Evolutionary conservation across 1,140 invertebrate species (phyloP).

Genomic region (Colletes gigas): DNA sequence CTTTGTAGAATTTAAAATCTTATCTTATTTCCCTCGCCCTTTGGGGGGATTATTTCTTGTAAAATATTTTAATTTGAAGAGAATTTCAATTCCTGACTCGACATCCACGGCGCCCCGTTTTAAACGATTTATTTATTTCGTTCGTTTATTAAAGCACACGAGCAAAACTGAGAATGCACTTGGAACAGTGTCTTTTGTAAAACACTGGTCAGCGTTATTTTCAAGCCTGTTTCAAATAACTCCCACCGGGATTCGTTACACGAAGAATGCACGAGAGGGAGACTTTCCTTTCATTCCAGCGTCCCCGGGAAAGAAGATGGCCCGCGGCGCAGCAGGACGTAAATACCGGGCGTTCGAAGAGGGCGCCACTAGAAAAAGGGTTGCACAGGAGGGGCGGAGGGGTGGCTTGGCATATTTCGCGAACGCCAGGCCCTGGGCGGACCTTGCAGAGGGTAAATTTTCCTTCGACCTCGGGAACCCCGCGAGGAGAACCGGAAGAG

Average conservation of each 20-base stretch:
- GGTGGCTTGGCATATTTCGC: conserved; percentile 27
- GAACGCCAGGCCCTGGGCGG: conserved; percentile 11
- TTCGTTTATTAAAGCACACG: too few species aligned
- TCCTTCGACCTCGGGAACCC: conserved; percentile 12
- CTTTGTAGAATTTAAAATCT: too few species aligned
- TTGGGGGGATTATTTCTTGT: too few species aligned
- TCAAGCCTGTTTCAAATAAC: background rate
- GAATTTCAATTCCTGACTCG: too few species aligned
- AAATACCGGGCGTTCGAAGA: conserved; percentile 32
- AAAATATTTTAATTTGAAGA: too few species aligned
- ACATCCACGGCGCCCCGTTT: too few species aligned
- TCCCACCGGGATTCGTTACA: background rate
- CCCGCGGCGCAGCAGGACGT: conserved; percentile 25
- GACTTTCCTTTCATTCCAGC: background rate
- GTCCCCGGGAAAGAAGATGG: conserved; percentile 12
- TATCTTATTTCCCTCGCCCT: too few species aligned
- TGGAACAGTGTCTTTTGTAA: too few species aligned
- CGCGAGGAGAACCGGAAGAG: conserved; percentile 26
- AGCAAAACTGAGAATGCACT: too few species aligned
- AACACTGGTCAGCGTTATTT: too few species aligned
- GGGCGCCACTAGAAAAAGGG: background rate
- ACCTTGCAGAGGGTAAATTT: conserved; percentile 26
- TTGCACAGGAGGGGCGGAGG: background rate
- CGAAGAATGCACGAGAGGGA: background rate
- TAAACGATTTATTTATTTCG: too few species aligned